phyloP scores from a whole-genome alignment of 2,888 invertebrate species.

The Synergus umbraculus region DNA sequence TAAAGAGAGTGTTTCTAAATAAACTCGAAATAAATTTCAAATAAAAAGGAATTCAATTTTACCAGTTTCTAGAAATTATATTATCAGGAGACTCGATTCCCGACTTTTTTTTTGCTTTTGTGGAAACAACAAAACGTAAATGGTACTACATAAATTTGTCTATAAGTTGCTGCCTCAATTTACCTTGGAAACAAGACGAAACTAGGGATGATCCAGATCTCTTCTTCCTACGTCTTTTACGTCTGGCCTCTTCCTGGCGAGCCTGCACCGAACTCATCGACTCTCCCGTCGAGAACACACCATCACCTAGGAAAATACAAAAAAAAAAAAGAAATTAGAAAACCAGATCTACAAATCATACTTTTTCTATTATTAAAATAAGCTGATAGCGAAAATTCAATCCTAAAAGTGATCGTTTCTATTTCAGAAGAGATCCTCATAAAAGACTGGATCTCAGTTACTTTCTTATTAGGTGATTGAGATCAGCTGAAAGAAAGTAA shows the following conservation, averaged over 20 bases:
- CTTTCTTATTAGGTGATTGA: conserved; percentile 6
- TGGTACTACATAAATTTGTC: no score
- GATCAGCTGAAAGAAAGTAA: conserved; percentile 17
- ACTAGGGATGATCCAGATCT: conserved; percentile 92
- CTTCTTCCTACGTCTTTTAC: conserved; percentile 93
- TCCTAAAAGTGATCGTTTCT: background rate
- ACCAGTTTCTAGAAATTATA: background rate
- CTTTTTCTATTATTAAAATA: background rate
- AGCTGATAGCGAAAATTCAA: background rate
- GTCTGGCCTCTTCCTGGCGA: conserved; percentile 92
- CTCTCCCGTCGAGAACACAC: conserved; percentile 69
- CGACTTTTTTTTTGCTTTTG: no score
- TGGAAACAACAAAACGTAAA: no score
- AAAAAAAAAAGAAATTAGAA: conserved; percentile 2
- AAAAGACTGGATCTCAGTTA: background rate
- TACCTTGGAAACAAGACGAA: conserved; percentile 94
- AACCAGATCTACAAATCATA: background rate
- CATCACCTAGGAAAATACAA: conserved; percentile 71
- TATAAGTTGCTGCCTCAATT: conserved; percentile 40
- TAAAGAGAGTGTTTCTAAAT: background rate
- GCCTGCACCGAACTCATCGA: conserved; percentile 75
- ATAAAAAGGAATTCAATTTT: background rate
- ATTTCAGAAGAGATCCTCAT: background rate
- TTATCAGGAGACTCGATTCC: background rate
- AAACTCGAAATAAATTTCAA: background rate